Conservation (phyloP, 2,888 invertebrate genomes). For the Microchrysa polita region DNA sequence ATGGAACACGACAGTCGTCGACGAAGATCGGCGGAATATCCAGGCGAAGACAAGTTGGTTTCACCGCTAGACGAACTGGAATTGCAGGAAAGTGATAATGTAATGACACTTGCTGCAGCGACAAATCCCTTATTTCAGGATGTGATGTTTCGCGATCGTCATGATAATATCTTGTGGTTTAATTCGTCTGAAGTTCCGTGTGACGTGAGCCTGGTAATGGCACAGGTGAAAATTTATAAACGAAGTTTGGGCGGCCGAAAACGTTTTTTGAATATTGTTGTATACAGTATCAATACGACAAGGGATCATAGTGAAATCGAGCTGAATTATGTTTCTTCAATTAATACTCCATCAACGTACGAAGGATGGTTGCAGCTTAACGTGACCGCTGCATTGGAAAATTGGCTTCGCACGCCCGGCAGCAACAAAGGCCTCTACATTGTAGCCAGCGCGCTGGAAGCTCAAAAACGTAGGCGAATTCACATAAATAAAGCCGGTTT, state of each 20-base stretch:
- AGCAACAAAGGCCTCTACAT: constrained; percentile 88
- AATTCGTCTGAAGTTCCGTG: constrained; percentile 87
- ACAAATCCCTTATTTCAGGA: neutral
- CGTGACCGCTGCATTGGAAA: constrained; percentile 77
- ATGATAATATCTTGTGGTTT: constrained; percentile 74
- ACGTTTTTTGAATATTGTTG: constrained; percentile 59
- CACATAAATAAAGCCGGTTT: constrained; percentile 87
- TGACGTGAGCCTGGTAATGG: constrained; percentile 81
- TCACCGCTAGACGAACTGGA: constrained; percentile 84
- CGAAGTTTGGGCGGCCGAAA: constrained; percentile 59
- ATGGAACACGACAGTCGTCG: constrained; percentile 47
- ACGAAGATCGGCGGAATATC: constrained; percentile 68
- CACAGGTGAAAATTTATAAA: constrained; percentile 83
- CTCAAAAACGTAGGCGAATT: constrained; percentile 77
- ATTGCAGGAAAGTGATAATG: constrained; percentile 91
- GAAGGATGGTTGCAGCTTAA: constrained; percentile 91
- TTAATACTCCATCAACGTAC: constrained; percentile 78
- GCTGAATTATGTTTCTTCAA: constrained; percentile 77
- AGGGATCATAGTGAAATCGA: constrained; percentile 66
- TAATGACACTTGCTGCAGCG: constrained; percentile 88
- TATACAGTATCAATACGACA: constrained; percentile 57
- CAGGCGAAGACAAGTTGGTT: constrained; percentile 72
- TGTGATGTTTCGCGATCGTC: neutral
- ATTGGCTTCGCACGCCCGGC: constrained; percentile 82
- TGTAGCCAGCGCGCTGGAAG: constrained; percentile 77